These are phyloP conservation scores for Zenarchopterus dispar DNA, from an alignment of 2,797 vertebrate genomes.

Conservation along the genomic window DNA sequence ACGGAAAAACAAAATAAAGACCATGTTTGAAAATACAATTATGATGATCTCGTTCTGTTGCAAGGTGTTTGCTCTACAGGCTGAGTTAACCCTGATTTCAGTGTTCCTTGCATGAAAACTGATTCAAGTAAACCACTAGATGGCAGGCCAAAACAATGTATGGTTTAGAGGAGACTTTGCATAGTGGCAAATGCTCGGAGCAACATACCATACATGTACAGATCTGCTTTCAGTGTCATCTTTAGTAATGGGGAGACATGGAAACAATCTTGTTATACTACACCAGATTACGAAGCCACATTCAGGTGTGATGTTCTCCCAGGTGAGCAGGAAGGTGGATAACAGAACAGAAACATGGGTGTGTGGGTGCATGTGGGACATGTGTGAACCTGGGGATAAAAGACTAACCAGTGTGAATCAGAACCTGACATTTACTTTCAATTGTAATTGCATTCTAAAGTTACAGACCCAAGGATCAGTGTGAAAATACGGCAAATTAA, in stretches of 20 bases:
- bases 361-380: conserved; percentile 1
- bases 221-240: conserved; percentile 4
- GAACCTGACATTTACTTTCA: background rate
- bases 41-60: background rate
- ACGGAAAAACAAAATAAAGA: no score
- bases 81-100: no score
- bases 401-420: background rate
- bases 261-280: conserved; percentile 14
- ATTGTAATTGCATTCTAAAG: background rate
- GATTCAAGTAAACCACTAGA: conserved; percentile 58
- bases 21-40: no score
- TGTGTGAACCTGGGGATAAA: background rate
- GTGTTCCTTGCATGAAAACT: background rate
- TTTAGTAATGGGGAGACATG: background rate
- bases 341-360: conserved; percentile 43
- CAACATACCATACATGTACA: background rate
- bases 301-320: conserved; percentile 24
- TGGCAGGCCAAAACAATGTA: conserved; percentile 51
- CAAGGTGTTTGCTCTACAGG: background rate
- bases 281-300: conserved; percentile 13
- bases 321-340: conserved; percentile 5
- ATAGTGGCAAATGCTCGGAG: conserved; percentile 2
- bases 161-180: background rate
- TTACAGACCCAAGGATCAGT: background rate
- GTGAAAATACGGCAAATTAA: no score